Percentiles rank a stretch among this genome's conserved stretches.
These are phyloP conservation scores for Bradypodion ventrale DNA, from an alignment of 2,797 vertebrate genomes.

Conservation along the genomic window DNA sequence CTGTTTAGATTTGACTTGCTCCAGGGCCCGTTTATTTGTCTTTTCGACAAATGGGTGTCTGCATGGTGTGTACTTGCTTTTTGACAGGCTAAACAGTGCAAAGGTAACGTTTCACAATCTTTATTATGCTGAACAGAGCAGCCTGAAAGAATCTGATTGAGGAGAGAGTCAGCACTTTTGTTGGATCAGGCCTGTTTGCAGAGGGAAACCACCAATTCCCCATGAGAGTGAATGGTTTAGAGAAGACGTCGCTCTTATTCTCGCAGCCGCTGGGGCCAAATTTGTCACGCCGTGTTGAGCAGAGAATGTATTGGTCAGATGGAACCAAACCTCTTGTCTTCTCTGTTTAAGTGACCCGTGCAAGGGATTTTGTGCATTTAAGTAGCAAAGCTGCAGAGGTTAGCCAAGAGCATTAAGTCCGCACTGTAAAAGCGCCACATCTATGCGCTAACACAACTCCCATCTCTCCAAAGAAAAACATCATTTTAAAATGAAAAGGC, in stretches of 20 bases:
- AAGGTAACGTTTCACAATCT: neutral
- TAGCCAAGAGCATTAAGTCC: conserved; percentile 2
- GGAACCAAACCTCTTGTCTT: conserved; percentile 33
- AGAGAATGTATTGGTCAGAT: conserved; percentile 28
- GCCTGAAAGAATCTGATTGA: neutral
- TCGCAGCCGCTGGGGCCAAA: conserved; percentile 23
- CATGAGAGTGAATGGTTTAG: conserved; percentile 4
- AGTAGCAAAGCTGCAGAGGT: conserved; percentile 21
- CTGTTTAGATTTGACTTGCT: too few species aligned
- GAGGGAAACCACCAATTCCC: neutral
- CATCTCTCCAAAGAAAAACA: neutral
- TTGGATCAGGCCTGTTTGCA: neutral
- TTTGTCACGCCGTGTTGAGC: conserved; percentile 30
- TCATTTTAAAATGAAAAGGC: neutral
- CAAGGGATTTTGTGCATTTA: neutral
- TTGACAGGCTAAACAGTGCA: neutral
- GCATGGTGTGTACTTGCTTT: neutral
- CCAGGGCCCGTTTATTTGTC: too few species aligned
- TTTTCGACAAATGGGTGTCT: too few species aligned
- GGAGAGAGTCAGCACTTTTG: conserved; percentile 1
- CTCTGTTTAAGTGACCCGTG: conserved; percentile 25
- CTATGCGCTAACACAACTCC: neutral
- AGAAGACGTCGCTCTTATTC: conserved; percentile 26
- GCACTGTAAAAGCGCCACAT: conserved; percentile 1
- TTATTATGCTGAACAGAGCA: neutral